A percentile compares a stretch with the other conserved stretches of the same genome.
phyloP scores from a whole-genome alignment of 2,113 vertebrate species.

The Phalacrocorax aristotelis region DNA sequence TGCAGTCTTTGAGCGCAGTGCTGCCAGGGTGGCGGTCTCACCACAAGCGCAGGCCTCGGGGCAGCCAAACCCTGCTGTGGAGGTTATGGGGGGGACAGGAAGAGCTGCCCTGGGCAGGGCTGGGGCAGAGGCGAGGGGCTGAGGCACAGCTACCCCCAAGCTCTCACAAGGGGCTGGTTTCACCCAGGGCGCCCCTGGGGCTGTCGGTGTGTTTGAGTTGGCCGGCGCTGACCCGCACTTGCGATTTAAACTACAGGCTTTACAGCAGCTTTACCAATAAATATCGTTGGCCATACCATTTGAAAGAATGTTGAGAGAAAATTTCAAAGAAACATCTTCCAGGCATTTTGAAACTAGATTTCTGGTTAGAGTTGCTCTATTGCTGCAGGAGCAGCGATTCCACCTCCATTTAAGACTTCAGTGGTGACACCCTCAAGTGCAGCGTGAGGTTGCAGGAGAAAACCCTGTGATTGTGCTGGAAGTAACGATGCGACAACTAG shows the following conservation, averaged over 20 bases:
- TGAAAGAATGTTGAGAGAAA: not conserved
- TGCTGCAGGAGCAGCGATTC: not conserved
- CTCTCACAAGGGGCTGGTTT: not conserved
- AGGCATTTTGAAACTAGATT: not conserved
- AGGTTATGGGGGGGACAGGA: fast-evolving
- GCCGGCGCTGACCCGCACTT: fast-evolving
- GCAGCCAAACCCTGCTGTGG: fast-evolving
- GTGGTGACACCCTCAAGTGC: fast-evolving
- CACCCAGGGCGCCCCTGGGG: too few species aligned
- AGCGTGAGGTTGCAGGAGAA: too few species aligned
- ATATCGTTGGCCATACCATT: fast-evolving
- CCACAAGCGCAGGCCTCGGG: fast-evolving
- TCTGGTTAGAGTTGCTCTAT: not conserved
- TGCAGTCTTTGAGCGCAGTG: not conserved
- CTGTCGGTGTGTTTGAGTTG: fast-evolving
- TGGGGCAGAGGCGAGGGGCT: not conserved
- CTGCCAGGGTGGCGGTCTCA: not conserved
- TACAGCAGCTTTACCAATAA: too few species aligned
- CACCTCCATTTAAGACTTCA: not conserved
- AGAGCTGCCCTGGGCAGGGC: not conserved
- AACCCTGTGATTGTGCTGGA: fast-evolving
- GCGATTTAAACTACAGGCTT: not conserved
- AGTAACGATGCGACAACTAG: not conserved
- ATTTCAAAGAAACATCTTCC: too few species aligned
- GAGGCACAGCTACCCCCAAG: fast-evolving